Percentiles rank a stretch among this genome's conserved stretches.
Evolutionary conservation across 2,797 vertebrate genomes (phyloP).

Genomic region (Nyctalus aviator): DNA sequence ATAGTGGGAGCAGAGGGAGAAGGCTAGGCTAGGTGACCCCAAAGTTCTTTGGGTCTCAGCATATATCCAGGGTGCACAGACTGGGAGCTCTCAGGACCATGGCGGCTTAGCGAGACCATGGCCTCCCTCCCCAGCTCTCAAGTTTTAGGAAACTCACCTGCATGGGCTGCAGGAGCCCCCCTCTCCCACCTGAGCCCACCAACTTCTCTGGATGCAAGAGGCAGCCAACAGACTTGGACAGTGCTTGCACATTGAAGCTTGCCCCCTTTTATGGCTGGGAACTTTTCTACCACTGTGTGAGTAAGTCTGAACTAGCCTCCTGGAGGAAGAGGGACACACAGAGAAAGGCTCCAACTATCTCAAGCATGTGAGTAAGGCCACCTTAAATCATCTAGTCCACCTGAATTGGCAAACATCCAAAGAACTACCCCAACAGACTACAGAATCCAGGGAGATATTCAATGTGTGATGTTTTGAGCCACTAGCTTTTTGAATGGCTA

Average conservation of each 20-base stretch:
- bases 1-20: accelerated
- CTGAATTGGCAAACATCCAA: not conserved
- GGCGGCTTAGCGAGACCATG: not conserved
- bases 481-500: not conserved
- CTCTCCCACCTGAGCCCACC: not conserved
- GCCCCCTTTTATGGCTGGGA: not conserved
- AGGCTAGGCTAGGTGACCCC: not conserved
- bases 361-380: not conserved
- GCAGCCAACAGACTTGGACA: not conserved
- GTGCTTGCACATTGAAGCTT: not conserved
- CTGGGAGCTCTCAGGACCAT: not conserved
- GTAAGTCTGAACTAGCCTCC: not conserved
- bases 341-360: not conserved
- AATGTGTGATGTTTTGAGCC: not conserved
- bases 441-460: not conserved
- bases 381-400: not conserved
- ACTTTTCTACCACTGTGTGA: not conserved
- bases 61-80: not conserved
- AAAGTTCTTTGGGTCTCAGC: not conserved
- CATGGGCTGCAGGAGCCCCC: not conserved
- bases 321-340: not conserved
- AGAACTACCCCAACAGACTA: not conserved
- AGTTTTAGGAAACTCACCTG: not conserved
- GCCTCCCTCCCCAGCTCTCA: not conserved
- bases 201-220: not conserved